Evolutionary conservation across 1,140 invertebrate species (phyloP), one percentile per base, ranked within the genome.

Genomic region (Apis cerana): DNA sequence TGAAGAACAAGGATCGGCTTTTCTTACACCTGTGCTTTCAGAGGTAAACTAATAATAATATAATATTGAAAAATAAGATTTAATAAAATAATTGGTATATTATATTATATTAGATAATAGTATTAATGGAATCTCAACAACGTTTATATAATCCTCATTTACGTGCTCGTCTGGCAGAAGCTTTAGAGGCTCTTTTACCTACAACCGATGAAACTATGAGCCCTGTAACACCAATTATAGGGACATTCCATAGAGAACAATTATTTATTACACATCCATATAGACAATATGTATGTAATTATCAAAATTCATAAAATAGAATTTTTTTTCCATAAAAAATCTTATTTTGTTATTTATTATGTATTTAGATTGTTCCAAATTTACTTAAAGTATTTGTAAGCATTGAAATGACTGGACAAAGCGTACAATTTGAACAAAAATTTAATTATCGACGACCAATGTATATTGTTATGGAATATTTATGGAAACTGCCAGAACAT

Each of bases 371-470:
- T 84, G 96, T 97, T 23, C 93, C 95, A 71, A 97, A 96, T 90
- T 94, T 99, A 69, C 93, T 99, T 33, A 96, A 98, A 90, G 98
- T 99, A 7, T 99, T 99, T 94, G 98, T 99, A 58, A 97, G 97
- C 81, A 99, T 99, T 80, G 98, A 99, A 95, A 98, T 99, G 97
- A 99, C 98, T 5, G 98, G 98, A 0, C 97, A 99, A 92, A 98
- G 96, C 92, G 98, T 99, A 12, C 96, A 97, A 90, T 99, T 99
- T 94, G 98, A 99, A 92, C 98, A 99, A 93, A 99, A 99, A 94
- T 99, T 99, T 91, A 98, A 99, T 92, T 99, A 99, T 92, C 95
- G 98, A 61, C 95, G 98, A 77, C 98, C 98, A 12, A 99, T 99
- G 98, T 99, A 99, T 91, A 95, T 96, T 69, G 96, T 99, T 2